Percentiles rank a stretch among this genome's conserved stretches.
Evolutionary conservation across 2,797 vertebrate genomes (phyloP).

Genomic region (Typhlichthys eigenmanni): DNA sequence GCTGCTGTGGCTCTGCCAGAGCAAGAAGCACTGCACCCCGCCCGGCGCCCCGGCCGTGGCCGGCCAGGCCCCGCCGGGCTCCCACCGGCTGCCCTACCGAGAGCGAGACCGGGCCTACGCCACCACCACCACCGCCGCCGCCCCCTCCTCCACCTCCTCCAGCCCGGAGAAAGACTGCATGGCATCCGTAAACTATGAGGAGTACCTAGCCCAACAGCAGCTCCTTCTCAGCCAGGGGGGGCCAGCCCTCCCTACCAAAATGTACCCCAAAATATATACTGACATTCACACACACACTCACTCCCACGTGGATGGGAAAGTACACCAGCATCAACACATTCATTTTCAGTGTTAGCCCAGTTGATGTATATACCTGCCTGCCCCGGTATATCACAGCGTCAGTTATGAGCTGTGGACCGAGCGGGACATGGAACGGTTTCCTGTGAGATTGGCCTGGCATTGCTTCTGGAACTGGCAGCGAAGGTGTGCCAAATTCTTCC

Average conservation of each 20-base stretch:
- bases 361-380: slow-evolving; percentile 35
- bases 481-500: slow-evolving; percentile 24
- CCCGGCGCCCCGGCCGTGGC: slow-evolving; percentile 48
- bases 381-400: slow-evolving; percentile 29
- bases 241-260: slow-evolving; percentile 77
- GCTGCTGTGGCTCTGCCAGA: slow-evolving; percentile 96
- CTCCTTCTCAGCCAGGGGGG: slow-evolving; percentile 82
- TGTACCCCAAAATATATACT: slow-evolving; percentile 95
- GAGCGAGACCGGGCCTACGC: slow-evolving; percentile 64
- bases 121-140: slow-evolving; percentile 50
- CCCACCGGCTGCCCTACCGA: slow-evolving; percentile 63
- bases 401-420: slow-evolving; percentile 29
- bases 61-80: slow-evolving; percentile 67
- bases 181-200: slow-evolving; percentile 87
- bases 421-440: slow-evolving; percentile 18
- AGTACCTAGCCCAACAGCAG: slow-evolving; percentile 86
- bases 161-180: slow-evolving; percentile 88
- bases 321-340: slow-evolving; percentile 91
- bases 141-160: slow-evolving; percentile 59
- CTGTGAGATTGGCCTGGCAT: slow-evolving; percentile 21
- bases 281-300: slow-evolving; percentile 94
- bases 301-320: slow-evolving; percentile 90
- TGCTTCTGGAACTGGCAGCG: slow-evolving; percentile 19
- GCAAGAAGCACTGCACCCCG: slow-evolving; percentile 88
- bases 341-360: slow-evolving; percentile 91